Conservation (phyloP, 2,113 vertebrate genomes). For the Alectura lathami region DNA sequence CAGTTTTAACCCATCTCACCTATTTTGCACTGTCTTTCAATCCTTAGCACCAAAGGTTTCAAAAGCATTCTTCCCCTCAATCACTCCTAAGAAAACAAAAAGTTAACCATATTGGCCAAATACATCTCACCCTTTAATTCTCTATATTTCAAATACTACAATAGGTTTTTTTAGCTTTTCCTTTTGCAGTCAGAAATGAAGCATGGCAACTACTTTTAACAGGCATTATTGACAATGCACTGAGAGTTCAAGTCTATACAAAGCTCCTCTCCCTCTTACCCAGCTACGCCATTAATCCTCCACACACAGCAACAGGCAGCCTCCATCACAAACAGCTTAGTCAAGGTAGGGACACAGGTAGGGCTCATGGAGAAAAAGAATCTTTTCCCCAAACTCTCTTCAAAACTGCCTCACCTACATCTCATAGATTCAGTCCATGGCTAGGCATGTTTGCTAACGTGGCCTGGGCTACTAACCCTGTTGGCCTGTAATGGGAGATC, state of each 20-base stretch:
- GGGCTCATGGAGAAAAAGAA: background rate
- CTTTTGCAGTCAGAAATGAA: background rate
- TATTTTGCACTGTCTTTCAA: background rate
- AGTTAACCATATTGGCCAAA: background rate
- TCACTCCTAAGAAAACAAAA: background rate
- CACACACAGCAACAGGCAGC: background rate
- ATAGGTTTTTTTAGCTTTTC: background rate
- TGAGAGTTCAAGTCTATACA: background rate
- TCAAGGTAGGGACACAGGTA: background rate
- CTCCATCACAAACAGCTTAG: background rate
- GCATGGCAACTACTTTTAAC: background rate
- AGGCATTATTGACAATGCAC: background rate
- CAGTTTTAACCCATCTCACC: background rate
- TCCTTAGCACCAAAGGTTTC: background rate
- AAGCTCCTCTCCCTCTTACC: background rate
- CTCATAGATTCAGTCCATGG: background rate
- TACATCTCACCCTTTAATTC: background rate
- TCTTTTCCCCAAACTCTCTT: background rate
- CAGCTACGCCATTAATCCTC: background rate
- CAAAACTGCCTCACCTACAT: background rate
- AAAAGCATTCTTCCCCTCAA: background rate
- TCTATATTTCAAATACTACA: background rate
- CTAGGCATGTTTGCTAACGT: background rate
- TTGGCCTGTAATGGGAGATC: background rate
- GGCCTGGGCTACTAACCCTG: background rate